Evolutionary conservation across 1,140 invertebrate species (phyloP), one percentile per base, ranked within the genome.

Genomic region (Cyclina sinensis): DNA sequence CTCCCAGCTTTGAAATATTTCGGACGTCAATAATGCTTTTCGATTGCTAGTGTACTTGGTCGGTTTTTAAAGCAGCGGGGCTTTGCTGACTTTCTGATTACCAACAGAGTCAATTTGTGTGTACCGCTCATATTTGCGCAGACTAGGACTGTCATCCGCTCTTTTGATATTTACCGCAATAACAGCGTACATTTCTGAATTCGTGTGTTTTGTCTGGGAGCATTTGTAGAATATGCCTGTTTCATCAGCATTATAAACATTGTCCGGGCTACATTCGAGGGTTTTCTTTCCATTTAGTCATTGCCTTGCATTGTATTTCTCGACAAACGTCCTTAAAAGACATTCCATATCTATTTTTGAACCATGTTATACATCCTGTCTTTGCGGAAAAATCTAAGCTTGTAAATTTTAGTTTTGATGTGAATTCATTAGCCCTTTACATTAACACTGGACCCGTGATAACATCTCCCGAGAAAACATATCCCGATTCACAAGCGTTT

Each of bases 61-160:
- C 3, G 70, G 83, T 86, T 74, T 35, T 86, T 86, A 35, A 86
- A 76, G n/a, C 68, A 86, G 57, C 83, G 46, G 18, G 83, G 83
- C 30, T 76, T 74, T 39, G 48, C 46, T n/a, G 83, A 70, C 35
- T 86, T 86, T 27, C 83, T 46, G n/a, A 86, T n/a, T 18, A 86
- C 51, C n/a, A 86, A 39, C 3, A 86, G 54, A 57, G 48, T 24
- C 68, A 82, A 9, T 32, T 73, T 84, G 21, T 84, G 27, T 30
- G 81, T 84, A 9, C 81, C 65, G 32, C 24, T 48, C 65, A 73
- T 73, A n/a, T 84, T 84, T 27, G 81, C 62, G 70, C 90, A 93
- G 27, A 96, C 87, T 59, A 96, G 86, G 62, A 96, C 90, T 62
- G 95, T 96, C 18, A 96, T 82, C 54, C 95, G 89, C 79, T 96